These are phyloP conservation scores for Pangasius krempfi DNA, from an alignment of 2,797 vertebrate species.

Conservation along the genomic window DNA sequence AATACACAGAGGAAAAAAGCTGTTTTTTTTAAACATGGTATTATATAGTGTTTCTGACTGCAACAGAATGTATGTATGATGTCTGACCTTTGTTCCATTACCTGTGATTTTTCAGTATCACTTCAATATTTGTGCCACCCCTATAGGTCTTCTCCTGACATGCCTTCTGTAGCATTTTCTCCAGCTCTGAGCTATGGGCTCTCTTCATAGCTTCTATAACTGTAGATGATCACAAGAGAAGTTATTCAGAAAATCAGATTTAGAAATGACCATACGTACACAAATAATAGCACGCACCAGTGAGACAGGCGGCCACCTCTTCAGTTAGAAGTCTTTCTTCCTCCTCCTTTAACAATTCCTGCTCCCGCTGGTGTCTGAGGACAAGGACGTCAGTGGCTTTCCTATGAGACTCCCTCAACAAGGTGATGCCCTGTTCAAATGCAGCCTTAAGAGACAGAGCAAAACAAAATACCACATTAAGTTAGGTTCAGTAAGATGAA, in stretches of 20 bases:
- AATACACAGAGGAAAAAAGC: background rate
- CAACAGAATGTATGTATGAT: background rate
- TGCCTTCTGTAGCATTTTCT: conserved; percentile 69
- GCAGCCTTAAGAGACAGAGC: background rate
- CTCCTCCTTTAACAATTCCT: conserved; percentile 68
- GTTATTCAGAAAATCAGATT: conserved; percentile 6
- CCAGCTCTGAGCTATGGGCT: conserved; percentile 70
- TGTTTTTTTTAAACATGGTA: background rate
- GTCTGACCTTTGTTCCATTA: conserved; percentile 40
- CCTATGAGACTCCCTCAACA: conserved; percentile 27
- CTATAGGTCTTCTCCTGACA: conserved; percentile 48
- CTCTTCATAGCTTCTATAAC: conserved; percentile 73
- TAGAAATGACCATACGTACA: background rate
- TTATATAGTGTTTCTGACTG: background rate
- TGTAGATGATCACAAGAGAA: conserved; percentile 44
- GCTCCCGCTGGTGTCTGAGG: conserved; percentile 65
- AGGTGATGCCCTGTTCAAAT: conserved; percentile 11
- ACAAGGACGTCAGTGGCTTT: conserved; percentile 14
- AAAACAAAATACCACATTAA: background rate
- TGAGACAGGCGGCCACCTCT: conserved; percentile 71
- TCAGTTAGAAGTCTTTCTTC: conserved; percentile 74
- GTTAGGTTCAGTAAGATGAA: background rate
- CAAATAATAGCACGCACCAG: conserved; percentile 59
- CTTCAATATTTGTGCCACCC: conserved; percentile 61
- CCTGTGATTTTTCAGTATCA: conserved; percentile 69